Base-by-base conservation (phyloP, 2,113 vertebrate species). In the Aviceda subcristata region DNA sequence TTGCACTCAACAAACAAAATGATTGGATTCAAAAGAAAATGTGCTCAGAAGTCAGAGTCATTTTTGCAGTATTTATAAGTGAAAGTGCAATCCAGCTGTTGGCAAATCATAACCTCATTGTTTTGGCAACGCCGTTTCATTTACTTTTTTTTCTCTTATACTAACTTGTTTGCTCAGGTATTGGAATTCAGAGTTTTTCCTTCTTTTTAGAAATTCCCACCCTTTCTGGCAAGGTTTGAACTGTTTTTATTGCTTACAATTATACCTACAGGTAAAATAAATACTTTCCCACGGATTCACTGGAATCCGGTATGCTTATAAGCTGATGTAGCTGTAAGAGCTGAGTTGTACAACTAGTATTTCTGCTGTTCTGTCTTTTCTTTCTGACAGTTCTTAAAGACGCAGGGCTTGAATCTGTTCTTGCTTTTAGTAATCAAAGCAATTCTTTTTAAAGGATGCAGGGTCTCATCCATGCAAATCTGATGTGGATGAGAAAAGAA, bases 151-250 rank as follows among this genome's bases (percentile, higher is more conserved):
- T 72, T 48, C 91, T 75, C 89, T 97, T 86, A 95, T 36, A 63
- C 96, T 88, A 92, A 98, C 97, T 97, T 98, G 98, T 98, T 98
- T 98, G 97, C 96, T 98, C 97, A 98, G 97, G 97, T 97, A 98
- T 86, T 97, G 97, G 97, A 98, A 98, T 98, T 97, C 92, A 96
- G 83, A 98, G 81, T 91, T 97, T 98, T 97, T 94, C 95, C 92
- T 94, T 95, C 96, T 97, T 97, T 98, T 97, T 96, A 97, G 97
- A 97, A 94, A 97, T 96, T 98, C 93, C 95, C 97, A 96, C 97
- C 96, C 97, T 97, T 98, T 94, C 95, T 98, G 98, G 97, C 97
- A 98, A 92, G 93, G 93, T 53, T 73, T 66, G 94, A 97, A 89
- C 81, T 93, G 97, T 82, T 97, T 98, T 98, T 97, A 98, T 96